phyloP scores from a whole-genome alignment of 1,140 invertebrate species.

The Drosophila subpulchrella region DNA sequence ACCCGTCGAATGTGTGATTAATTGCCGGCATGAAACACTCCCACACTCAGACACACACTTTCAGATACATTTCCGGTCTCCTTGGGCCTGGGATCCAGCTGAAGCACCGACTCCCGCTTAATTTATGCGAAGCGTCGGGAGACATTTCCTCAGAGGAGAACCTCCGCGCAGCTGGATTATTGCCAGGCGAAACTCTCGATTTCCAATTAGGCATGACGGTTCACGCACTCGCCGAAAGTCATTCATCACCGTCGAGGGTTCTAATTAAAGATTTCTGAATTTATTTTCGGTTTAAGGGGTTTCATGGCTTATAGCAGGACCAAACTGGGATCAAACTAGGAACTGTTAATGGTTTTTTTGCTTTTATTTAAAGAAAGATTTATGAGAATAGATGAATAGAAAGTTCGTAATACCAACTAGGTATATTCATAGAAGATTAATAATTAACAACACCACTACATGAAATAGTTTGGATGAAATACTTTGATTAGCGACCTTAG shows the following conservation, averaged over 20 bases:
- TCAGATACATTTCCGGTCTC: constrained; percentile 32
- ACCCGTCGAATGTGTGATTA: constrained; percentile 47
- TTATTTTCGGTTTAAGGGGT: background rate
- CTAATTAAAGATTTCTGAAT: constrained; percentile 10
- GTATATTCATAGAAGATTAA: too few species aligned
- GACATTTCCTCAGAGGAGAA: constrained; percentile 21
- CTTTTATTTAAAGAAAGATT: too few species aligned
- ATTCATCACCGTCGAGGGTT: constrained; percentile 49
- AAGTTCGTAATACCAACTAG: too few species aligned
- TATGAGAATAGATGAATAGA: too few species aligned
- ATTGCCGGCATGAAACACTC: constrained; percentile 46
- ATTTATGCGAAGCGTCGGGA: constrained; percentile 32
- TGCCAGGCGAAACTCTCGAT: constrained; percentile 16
- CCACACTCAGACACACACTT: constrained; percentile 15
- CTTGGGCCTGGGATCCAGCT: background rate
- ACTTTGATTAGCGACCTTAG: background rate
- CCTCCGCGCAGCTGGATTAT: constrained; percentile 32
- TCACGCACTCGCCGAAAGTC: constrained; percentile 25
- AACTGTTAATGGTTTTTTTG: too few species aligned
- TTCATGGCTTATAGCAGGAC: background rate
- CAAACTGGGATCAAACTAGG: too few species aligned
- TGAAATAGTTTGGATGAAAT: background rate
- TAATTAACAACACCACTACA: background rate
- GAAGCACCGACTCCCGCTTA: background rate
- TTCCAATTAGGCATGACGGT: constrained; percentile 42